Evolutionary conservation across 2,888 invertebrate species (phyloP).

Genomic region (Tipula unca): DNA sequence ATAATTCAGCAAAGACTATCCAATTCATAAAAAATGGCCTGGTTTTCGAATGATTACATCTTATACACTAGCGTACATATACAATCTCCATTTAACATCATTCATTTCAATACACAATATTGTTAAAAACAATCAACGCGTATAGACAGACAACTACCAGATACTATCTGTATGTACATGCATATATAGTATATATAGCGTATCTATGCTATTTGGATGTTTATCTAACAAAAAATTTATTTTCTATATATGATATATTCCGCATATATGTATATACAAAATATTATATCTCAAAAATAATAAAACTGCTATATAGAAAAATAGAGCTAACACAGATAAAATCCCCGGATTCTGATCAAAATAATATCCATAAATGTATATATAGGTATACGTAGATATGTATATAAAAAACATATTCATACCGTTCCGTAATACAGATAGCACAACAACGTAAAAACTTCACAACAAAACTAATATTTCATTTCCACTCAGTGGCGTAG

Average conservation of each 20-base stretch:
- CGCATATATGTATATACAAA: not conserved
- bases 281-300: not conserved
- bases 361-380: not conserved
- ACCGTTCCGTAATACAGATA: not conserved
- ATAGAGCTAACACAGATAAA: not conserved
- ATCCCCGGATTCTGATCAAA: not conserved
- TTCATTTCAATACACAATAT: not conserved
- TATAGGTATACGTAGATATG: not conserved
- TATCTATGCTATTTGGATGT: not conserved
- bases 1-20: too few relatives aligned
- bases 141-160: not conserved
- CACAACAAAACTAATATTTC: not conserved
- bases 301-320: not conserved
- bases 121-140: not conserved
- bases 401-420: not conserved
- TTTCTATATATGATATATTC: not conserved
- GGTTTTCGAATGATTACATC: not conserved
- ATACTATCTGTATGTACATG: not conserved
- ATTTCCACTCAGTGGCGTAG: not conserved
- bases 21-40: not conserved
- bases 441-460: not conserved
- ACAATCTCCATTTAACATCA: not conserved
- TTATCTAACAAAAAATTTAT: not conserved
- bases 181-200: not conserved
- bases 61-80: not conserved